phyloP scores from a whole-genome alignment of 2,113 vertebrate species.

The Columba livia region DNA sequence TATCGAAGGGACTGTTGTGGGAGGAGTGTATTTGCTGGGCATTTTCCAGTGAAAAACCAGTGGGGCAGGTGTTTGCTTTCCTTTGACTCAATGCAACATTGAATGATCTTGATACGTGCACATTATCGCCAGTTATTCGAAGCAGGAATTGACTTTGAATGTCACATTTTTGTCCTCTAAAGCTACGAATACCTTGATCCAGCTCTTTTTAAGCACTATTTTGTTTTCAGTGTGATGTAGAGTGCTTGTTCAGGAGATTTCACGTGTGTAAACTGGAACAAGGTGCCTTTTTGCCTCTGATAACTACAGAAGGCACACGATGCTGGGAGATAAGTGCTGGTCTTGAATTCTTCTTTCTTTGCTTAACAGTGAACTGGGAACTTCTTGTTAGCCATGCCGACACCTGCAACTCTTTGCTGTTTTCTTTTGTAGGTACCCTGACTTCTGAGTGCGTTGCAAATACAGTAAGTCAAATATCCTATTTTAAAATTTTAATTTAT shows the following conservation, averaged over 20 bases:
- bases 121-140: neutral
- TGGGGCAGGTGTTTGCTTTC: slow-evolving; percentile 11
- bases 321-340: slow-evolving; percentile 21
- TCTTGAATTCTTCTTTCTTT: neutral
- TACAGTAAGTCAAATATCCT: slow-evolving; percentile 48
- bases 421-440: neutral
- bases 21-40: neutral
- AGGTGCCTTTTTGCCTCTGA: slow-evolving; percentile 60
- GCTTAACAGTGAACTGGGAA: neutral
- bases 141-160: slow-evolving; percentile 24
- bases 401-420: neutral
- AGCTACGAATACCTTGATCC: neutral
- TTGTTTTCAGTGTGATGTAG: neutral
- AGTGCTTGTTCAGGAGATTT: slow-evolving; percentile 23
- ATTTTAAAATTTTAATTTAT: neutral
- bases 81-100: neutral
- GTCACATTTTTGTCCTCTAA: slow-evolving; percentile 51
- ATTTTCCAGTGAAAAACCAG: slow-evolving; percentile 6
- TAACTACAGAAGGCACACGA: neutral
- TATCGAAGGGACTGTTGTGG: neutral
- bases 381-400: neutral
- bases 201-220: neutral
- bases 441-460: neutral
- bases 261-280: neutral
- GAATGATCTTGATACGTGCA: neutral